Base-by-base conservation (phyloP, 2,113 vertebrate genomes). In the Triplophysa siluroides region DNA sequence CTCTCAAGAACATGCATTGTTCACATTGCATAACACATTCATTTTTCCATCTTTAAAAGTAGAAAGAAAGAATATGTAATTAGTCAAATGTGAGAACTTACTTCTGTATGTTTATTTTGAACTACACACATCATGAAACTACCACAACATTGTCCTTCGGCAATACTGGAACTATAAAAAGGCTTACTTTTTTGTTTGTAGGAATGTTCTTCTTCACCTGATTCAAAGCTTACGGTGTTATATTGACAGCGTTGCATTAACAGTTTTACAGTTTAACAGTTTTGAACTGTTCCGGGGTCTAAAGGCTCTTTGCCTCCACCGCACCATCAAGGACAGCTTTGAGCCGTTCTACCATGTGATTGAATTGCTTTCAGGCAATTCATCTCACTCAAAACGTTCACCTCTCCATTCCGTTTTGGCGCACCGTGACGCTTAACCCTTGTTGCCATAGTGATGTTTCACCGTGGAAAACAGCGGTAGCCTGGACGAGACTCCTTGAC, bases 391-490 rank as follows among this genome's bases (percentile, higher is more conserved):
- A 75, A 41, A 65, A 82, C 74, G 78, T 84, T 84, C 80, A 67
- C 82, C 5, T 43, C 78, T 80, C 78, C 68, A 76, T 88, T 88
- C 80, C 81, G 38, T 78, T 86, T 65, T 80, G 78, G 76, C 78
- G 78, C 82, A 79, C 69, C 65, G 77, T 86, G 80, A 79, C 74
- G 84, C 82, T 90, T 88, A 83, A 88, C 78, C 60, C 72, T 79
- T 72, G 92, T 91, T 89, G 88, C 89, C 88, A 92, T 91, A 90
- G 87, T 85, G 84, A 91, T 91, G 83, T 83, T 81, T 79, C 77
- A 68, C 66, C 50, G 77, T 85, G 78, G 80, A 87, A 81, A 86
- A 87, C 62, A 79, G 80, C 81, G 65, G 69, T 70, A 83, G 75
- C 75, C 75, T 29, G 62, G 85, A 85, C 76, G 83, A 87, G 83